A percentile compares a stretch with the other conserved stretches of the same genome.
Evolutionary conservation across 1,140 invertebrate genomes (phyloP).

Genomic region (Zelostemma sp.): DNA sequence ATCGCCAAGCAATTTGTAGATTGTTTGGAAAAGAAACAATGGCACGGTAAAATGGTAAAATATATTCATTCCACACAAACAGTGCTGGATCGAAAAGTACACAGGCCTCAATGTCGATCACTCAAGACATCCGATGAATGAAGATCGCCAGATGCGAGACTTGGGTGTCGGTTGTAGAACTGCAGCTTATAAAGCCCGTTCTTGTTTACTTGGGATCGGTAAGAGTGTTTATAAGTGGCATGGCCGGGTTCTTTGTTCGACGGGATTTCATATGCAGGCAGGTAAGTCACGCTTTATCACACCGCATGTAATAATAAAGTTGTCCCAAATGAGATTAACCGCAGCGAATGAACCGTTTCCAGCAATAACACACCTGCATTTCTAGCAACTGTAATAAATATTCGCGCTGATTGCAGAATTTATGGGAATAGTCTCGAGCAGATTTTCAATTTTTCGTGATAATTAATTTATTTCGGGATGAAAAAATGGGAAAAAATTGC

Average conservation of each 20-base stretch:
- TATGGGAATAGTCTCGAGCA: too few relatives aligned
- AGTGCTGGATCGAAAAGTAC: slow-evolving; percentile 33
- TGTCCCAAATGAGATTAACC: slow-evolving; percentile 52
- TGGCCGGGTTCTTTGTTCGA: slow-evolving; percentile 55
- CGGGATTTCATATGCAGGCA: slow-evolving; percentile 41
- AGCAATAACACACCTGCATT: slow-evolving; percentile 24
- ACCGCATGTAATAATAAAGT: slow-evolving; percentile 31
- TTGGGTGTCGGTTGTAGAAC: slow-evolving; percentile 50
- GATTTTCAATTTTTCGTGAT: too few relatives aligned
- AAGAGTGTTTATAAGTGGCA: slow-evolving; percentile 58
- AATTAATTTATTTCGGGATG: background rate
- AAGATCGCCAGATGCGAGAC: slow-evolving; percentile 52
- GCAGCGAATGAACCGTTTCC: slow-evolving; percentile 51
- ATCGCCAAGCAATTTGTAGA: too few relatives aligned
- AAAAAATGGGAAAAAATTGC: slow-evolving; percentile 37
- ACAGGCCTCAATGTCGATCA: slow-evolving; percentile 44
- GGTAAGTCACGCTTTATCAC: slow-evolving; percentile 32
- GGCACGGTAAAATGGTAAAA: background rate
- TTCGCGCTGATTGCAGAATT: too few relatives aligned
- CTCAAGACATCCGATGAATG: slow-evolving; percentile 42
- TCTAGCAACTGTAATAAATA: slow-evolving; percentile 15
- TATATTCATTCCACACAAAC: slow-evolving; percentile 39
- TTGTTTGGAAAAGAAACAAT: background rate
- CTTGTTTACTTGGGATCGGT: slow-evolving; percentile 57
- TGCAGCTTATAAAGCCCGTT: slow-evolving; percentile 46